Conservation (phyloP, 1,140 invertebrate species). For the Drosophila sturtevanti region DNA sequence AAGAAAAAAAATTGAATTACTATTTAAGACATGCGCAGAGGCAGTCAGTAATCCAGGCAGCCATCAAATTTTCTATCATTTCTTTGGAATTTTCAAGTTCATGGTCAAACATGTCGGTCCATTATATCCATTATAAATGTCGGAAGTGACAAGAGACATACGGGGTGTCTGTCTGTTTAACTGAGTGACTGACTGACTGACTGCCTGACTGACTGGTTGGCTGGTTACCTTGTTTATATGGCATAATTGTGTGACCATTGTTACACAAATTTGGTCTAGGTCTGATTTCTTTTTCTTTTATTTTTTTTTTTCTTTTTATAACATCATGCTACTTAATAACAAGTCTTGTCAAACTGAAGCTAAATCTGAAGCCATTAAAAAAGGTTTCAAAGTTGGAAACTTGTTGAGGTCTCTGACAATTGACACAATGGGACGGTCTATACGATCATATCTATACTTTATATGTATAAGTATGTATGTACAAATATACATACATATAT, state of each 20-base stretch:
- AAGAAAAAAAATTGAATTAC: background rate
- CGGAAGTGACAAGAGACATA: conserved; percentile 65
- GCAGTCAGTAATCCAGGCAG: no score
- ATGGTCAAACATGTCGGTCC: conserved; percentile 37
- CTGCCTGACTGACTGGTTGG: background rate
- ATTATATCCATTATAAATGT: conserved; percentile 53
- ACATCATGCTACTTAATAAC: conserved; percentile 70
- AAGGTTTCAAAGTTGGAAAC: conserved; percentile 37
- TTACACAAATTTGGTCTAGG: conserved; percentile 60
- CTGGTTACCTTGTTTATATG: background rate
- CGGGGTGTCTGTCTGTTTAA: conserved; percentile 12
- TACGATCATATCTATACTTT: background rate
- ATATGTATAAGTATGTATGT: no score
- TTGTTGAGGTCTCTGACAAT: conserved; percentile 37
- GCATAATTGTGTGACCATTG: conserved; percentile 57
- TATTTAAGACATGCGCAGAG: background rate
- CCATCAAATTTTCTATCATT: background rate
- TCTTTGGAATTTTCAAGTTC: conserved; percentile 58
- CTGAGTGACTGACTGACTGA: background rate
- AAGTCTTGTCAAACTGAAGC: conserved; percentile 69
- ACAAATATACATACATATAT: background rate
- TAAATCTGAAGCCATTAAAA: conserved; percentile 66
- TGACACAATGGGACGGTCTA: conserved; percentile 12
- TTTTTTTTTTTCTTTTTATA: conserved; percentile 40
- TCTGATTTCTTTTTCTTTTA: conserved; percentile 17